Evolutionary conservation across 2,797 vertebrate genomes (phyloP).

Genomic region (Carapus acus): DNA sequence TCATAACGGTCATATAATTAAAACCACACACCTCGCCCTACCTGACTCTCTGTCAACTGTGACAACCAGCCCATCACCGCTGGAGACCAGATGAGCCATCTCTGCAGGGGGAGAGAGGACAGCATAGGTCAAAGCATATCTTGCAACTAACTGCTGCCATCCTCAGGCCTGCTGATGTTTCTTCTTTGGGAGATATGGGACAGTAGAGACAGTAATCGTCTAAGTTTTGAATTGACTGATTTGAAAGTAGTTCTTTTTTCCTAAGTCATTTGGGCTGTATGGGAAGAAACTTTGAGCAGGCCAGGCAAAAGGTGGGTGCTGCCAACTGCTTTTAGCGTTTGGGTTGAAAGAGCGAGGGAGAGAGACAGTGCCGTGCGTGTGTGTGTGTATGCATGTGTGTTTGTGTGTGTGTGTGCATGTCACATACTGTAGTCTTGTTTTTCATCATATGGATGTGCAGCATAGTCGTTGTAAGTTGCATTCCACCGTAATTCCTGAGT

Average conservation of each 20-base stretch:
- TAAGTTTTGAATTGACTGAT: no score
- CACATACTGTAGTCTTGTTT: constrained; percentile 81
- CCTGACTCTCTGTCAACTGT: constrained; percentile 83
- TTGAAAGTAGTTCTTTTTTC: no score
- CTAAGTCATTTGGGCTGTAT: no score
- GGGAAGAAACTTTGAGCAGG: no score
- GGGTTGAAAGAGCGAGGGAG: no score
- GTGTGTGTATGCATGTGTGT: not conserved
- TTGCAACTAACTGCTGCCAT: no score
- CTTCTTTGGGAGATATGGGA: no score
- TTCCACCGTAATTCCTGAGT: constrained; percentile 89
- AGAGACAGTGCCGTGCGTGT: not conserved
- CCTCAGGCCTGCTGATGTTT: no score
- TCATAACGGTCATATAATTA: constrained; percentile 3
- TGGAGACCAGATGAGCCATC: constrained; percentile 87
- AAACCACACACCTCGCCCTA: constrained; percentile 47
- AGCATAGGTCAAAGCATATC: not conserved
- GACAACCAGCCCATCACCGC: constrained; percentile 88
- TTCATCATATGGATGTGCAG: constrained; percentile 77
- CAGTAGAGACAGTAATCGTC: no score
- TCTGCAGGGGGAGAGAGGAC: constrained; percentile 62
- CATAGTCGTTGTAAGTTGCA: constrained; percentile 89
- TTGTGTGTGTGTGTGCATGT: not conserved
- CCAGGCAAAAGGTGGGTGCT: no score
- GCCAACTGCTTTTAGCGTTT: no score